Evolutionary conservation across 2,888 invertebrate species (phyloP).

Genomic region (Andrena praecox): DNA sequence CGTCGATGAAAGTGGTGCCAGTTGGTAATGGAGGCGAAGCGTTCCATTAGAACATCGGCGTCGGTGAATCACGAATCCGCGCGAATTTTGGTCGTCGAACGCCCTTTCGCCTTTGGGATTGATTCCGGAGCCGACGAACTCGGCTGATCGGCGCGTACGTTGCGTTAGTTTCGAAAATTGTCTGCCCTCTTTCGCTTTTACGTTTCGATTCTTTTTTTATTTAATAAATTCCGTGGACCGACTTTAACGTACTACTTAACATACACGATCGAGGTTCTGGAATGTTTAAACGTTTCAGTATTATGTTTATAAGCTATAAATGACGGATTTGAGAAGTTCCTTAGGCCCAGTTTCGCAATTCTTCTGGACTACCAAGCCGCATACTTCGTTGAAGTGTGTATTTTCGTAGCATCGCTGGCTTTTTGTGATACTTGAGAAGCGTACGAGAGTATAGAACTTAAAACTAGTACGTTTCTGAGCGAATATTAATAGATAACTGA

Average conservation of each 20-base stretch:
- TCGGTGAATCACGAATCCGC: constrained; percentile 6
- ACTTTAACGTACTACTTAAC: too few relatives aligned
- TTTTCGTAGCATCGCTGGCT: too few relatives aligned
- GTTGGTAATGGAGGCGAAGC: constrained; percentile 22
- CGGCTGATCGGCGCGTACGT: neutral
- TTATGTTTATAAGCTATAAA: too few relatives aligned
- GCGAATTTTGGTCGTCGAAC: neutral
- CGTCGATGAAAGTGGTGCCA: constrained; percentile 46
- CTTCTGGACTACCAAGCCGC: too few relatives aligned
- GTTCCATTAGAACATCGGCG: neutral
- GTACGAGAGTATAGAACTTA: neutral
- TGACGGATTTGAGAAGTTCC: too few relatives aligned
- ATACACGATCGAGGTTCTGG: too few relatives aligned
- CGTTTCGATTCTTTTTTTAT: neutral
- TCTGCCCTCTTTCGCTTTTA: neutral
- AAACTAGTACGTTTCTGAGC: neutral
- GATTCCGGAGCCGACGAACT: neutral
- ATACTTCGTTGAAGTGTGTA: too few relatives aligned
- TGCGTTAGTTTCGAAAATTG: neutral
- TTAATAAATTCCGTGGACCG: neutral
- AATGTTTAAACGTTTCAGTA: too few relatives aligned
- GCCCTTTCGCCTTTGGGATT: neutral
- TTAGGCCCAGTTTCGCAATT: too few relatives aligned
- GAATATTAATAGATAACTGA: too few relatives aligned
- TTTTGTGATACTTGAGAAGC: neutral